Evolutionary conservation across 2,113 vertebrate species (phyloP).

Genomic region (Pterocles gutturalis): DNA sequence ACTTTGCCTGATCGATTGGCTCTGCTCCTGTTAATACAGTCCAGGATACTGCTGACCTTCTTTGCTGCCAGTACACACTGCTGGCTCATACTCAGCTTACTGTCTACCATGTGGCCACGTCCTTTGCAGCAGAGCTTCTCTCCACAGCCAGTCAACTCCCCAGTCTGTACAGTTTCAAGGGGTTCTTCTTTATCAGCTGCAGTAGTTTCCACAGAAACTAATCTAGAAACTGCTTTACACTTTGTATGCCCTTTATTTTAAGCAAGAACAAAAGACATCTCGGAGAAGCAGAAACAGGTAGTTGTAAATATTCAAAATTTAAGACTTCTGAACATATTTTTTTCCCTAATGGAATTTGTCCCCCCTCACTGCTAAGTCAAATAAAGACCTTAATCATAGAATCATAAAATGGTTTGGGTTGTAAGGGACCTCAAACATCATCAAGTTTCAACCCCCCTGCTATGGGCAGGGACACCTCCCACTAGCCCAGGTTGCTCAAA

Average conservation of each 20-base stretch:
- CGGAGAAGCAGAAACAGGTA: neutral
- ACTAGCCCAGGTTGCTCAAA: too few species aligned
- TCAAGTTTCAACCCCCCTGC: too few species aligned
- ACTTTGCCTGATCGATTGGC: neutral
- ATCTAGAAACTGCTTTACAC: neutral
- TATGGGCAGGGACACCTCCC: too few species aligned
- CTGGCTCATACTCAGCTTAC: neutral
- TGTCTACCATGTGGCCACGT: neutral
- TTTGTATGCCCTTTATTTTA: neutral
- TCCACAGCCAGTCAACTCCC: neutral
- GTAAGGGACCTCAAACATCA: too few species aligned
- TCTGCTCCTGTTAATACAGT: neutral
- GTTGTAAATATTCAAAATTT: neutral
- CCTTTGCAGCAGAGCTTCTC: neutral
- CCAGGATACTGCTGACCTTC: neutral
- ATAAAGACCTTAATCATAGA: neutral
- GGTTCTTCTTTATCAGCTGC: neutral
- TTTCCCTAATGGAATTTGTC: neutral
- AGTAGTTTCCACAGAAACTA: neutral
- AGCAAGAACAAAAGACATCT: accelerated
- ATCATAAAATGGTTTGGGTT: too few species aligned
- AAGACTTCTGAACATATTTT: neutral
- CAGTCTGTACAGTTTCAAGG: neutral
- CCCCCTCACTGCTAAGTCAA: neutral
- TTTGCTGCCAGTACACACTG: neutral